phyloP scores from a whole-genome alignment of 2,888 invertebrate species.

The Unio pictorum region DNA sequence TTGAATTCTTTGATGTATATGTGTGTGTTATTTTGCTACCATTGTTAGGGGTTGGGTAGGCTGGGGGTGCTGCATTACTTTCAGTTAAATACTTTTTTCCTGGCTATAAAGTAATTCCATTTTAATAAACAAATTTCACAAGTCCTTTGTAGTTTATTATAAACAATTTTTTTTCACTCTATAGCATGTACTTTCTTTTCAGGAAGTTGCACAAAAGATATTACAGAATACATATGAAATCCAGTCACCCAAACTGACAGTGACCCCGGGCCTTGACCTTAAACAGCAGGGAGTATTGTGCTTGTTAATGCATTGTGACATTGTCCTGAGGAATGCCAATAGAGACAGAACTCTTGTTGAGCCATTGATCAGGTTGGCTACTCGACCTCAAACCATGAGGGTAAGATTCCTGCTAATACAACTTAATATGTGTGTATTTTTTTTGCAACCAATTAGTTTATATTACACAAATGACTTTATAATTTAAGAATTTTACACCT shows the following conservation, averaged over 20 bases:
- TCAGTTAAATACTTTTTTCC: no score
- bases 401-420: not conserved
- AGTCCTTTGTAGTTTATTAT: no score
- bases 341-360: slow-evolving; percentile 19
- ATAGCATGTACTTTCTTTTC: no score
- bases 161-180: no score
- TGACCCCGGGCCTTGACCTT: slow-evolving; percentile 18
- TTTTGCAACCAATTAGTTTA: not conserved
- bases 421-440: not conserved
- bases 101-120: no score
- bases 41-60: no score
- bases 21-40: no score
- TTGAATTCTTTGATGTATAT: no score
- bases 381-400: not conserved
- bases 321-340: slow-evolving; percentile 15
- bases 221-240: slow-evolving; percentile 1
- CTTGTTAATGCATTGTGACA: slow-evolving; percentile 26
- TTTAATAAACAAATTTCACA: no score
- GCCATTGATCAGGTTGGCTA: slow-evolving; percentile 21
- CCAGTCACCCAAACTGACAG: slow-evolving; percentile 2
- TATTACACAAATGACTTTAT: no score
- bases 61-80: no score
- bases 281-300: slow-evolving; percentile 28
- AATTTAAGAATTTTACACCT: no score
- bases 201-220: not conserved